These are phyloP conservation scores for Etheostoma spectabile DNA, from an alignment of 2,113 vertebrate species.

Conservation along the genomic window DNA sequence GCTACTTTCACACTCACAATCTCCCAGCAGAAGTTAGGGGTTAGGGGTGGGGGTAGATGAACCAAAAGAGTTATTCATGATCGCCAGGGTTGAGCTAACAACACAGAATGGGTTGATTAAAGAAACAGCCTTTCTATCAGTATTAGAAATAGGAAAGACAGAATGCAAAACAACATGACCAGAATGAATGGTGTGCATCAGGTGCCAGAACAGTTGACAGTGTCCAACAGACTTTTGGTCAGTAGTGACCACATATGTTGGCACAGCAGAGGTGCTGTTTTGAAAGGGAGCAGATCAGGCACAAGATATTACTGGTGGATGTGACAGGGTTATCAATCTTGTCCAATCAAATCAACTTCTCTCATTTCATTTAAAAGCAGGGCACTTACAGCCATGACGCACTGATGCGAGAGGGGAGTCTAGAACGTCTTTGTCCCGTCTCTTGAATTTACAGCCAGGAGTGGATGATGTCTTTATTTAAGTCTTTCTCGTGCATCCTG, in stretches of 20 bases:
- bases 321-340: slow-evolving; percentile 17
- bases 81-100: too few relatives aligned
- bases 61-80: too few relatives aligned
- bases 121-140: too few relatives aligned
- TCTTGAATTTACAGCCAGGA: slow-evolving; percentile 4
- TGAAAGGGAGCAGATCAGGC: slow-evolving; percentile 29
- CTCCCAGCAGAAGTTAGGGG: too few relatives aligned
- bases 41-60: too few relatives aligned
- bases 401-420: background rate
- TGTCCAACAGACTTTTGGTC: slow-evolving; percentile 29
- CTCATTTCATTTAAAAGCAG: slow-evolving; percentile 30
- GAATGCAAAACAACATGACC: background rate
- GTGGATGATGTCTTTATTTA: background rate
- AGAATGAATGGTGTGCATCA: slow-evolving; percentile 2
- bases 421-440: background rate
- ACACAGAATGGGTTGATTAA: too few relatives aligned
- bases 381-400: background rate
- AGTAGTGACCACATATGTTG: slow-evolving; percentile 2
- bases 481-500: background rate
- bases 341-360: slow-evolving; percentile 43
- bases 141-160: background rate
- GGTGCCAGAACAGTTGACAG: slow-evolving; percentile 16
- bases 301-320: slow-evolving; percentile 7
- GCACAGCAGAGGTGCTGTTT: slow-evolving; percentile 18
- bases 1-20: too few relatives aligned